Base-by-base conservation (phyloP, 1,140 invertebrate genomes). In the Drosophila trapezifrons region DNA sequence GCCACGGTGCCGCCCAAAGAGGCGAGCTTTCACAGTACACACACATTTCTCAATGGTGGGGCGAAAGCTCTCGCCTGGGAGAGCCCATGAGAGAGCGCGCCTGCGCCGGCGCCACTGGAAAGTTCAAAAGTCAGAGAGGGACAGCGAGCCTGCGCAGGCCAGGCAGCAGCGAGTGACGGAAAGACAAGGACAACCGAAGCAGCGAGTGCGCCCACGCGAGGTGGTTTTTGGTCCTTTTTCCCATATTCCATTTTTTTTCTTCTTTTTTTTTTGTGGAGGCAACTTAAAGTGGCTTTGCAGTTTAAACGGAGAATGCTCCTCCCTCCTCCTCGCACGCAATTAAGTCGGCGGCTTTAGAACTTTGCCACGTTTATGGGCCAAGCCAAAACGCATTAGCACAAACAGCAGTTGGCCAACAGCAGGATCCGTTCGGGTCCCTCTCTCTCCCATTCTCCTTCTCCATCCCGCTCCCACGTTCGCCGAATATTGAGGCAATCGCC, bases 1-100 rank as follows among this genome's bases (percentile, higher is more conserved):
- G 40, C 27, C 69, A 70, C 69, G 83, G 84, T 84, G 77, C 85
- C 84, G 84, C 84, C 84, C 83, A 82, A 76, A 71, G 66, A 78
- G 60, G 37, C 52, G 13, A 63, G 60, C 60, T 63, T 63, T 63
- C 54, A 37, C 49, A 69, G 74, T 87, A 79, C 67, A 72, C 79
- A 79, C 78, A 84, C 66, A 79, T 72, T 81, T 54, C 55, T 83
- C 75, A 75, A 82, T 82, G 75, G 65, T 54, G 47, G 54, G 70
- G 46, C 55, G 49, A 85, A 74, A 74, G 71, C 71, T 74, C 35
- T 56, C 67, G 38, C 13, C 32, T 54, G 42, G 47, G 25, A 35
- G 45, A 45, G 38, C 5, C 29, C 18, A 20, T 32, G 32, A 45
- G 52, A n/a, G 32, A 64, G 35, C n/a, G 43, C 17, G 40, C 29